Percentiles rank a stretch among this genome's conserved stretches.
phyloP scores from a whole-genome alignment of 2,113 vertebrate genomes.

The Felis chaus region DNA sequence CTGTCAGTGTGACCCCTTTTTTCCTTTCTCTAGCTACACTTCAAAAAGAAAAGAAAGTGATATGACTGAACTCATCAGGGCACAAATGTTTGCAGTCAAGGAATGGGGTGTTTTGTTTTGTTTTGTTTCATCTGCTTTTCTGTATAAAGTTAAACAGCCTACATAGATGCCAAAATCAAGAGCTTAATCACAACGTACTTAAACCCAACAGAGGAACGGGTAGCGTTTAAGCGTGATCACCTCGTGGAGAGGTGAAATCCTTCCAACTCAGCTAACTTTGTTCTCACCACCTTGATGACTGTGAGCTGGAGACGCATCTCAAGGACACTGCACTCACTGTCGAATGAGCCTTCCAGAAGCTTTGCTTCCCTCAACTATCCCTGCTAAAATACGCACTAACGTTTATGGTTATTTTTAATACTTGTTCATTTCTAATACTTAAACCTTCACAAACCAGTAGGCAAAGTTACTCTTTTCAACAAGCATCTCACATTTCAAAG shows the following conservation, averaged over 20 bases:
- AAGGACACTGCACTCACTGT: neutral
- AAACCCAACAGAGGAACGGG: neutral
- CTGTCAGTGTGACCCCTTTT: slow-evolving; percentile 21
- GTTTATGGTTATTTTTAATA: neutral
- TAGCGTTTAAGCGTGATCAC: neutral
- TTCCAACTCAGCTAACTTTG: neutral
- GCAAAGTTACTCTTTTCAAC: neutral
- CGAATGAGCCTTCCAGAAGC: neutral
- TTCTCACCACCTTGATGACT: neutral
- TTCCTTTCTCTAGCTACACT: slow-evolving; percentile 30
- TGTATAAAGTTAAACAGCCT: neutral
- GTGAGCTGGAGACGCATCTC: neutral
- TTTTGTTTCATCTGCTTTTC: neutral
- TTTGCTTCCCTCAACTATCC: neutral
- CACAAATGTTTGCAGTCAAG: neutral
- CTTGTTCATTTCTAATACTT: neutral
- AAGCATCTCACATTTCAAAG: neutral
- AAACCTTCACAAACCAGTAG: neutral
- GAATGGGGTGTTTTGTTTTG: neutral
- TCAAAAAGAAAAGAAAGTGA: slow-evolving; percentile 9
- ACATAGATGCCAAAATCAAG: neutral
- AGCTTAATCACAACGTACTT: neutral
- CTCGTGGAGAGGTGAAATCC: neutral
- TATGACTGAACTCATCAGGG: neutral
- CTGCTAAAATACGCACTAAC: neutral